phyloP scores from a whole-genome alignment of 2,888 invertebrate species.

The Trilocha varians region DNA sequence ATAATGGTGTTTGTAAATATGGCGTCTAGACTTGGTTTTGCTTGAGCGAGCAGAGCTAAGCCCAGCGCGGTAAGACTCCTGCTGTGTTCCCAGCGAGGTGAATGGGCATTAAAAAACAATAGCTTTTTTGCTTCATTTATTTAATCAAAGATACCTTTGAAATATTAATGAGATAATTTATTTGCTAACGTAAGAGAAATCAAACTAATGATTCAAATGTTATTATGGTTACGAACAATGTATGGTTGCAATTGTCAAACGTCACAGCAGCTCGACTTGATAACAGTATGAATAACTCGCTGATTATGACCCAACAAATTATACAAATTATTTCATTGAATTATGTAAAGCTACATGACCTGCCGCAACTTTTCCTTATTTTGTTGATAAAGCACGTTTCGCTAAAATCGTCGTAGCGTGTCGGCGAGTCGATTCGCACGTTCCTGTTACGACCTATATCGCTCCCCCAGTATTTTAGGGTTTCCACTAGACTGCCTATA shows the following conservation, averaged over 20 bases:
- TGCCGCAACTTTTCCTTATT: constrained; percentile 49
- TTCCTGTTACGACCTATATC: constrained; percentile 61
- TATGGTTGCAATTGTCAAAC: too few species aligned
- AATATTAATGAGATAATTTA: constrained; percentile 23
- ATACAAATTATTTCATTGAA: not conserved
- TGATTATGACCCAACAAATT: too few species aligned
- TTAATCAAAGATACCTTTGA: not conserved
- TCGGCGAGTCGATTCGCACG: constrained; percentile 29
- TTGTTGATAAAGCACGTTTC: constrained; percentile 32
- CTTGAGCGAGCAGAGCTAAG: constrained; percentile 43
- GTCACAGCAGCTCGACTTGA: too few species aligned
- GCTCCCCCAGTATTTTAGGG: constrained; percentile 62
- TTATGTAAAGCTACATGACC: constrained; percentile 48
- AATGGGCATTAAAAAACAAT: constrained; percentile 17
- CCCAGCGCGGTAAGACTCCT: constrained; percentile 46
- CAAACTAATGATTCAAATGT: not conserved
- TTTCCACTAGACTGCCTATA: constrained; percentile 54
- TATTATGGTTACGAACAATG: too few species aligned
- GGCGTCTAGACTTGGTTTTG: constrained; percentile 64
- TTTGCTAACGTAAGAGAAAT: constrained; percentile 17
- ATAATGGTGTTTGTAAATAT: constrained; percentile 45
- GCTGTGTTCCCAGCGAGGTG: constrained; percentile 57
- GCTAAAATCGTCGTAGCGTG: constrained; percentile 25
- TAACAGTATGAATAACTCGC: too few species aligned
- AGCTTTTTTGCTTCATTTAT: not conserved